Percentiles rank a stretch among this genome's conserved stretches.
Evolutionary conservation across 2,888 invertebrate species (phyloP).

Genomic region (Cylindroiulus punctatus): DNA sequence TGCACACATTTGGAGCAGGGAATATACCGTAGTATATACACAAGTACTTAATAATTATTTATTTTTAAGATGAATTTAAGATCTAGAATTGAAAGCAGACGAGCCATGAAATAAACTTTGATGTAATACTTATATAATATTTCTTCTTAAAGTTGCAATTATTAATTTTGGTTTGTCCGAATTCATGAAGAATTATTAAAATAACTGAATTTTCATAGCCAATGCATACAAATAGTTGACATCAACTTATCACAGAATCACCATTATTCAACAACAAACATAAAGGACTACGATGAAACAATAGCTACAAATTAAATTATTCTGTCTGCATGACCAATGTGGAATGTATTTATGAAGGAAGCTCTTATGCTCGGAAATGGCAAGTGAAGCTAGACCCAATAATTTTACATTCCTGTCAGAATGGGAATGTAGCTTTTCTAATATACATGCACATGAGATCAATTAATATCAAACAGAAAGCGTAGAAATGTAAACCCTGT

Average conservation of each 20-base stretch:
- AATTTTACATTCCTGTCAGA: background rate
- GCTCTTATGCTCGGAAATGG: background rate
- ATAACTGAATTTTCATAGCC: background rate
- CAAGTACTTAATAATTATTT: too few relatives aligned
- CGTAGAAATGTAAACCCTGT: conserved; percentile 26
- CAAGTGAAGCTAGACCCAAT: conserved; percentile 1
- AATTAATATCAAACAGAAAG: conserved; percentile 1
- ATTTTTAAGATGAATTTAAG: background rate
- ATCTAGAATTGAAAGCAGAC: too few relatives aligned
- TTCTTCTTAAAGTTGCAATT: background rate
- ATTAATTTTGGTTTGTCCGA: background rate
- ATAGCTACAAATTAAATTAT: background rate
- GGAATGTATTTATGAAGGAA: conserved; percentile 24
- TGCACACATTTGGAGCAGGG: too few relatives aligned
- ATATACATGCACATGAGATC: background rate
- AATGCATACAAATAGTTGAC: conserved; percentile 22
- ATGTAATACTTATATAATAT: background rate
- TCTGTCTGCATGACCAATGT: background rate
- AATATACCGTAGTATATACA: too few relatives aligned
- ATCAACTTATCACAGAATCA: conserved; percentile 34
- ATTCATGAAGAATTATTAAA: too few relatives aligned
- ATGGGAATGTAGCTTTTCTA: background rate
- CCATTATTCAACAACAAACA: conserved; percentile 27
- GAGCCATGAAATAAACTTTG: background rate
- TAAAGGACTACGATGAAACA: conserved; percentile 14